Base-by-base conservation (phyloP, 1,140 invertebrate species). In the Neelides sp. region DNA sequence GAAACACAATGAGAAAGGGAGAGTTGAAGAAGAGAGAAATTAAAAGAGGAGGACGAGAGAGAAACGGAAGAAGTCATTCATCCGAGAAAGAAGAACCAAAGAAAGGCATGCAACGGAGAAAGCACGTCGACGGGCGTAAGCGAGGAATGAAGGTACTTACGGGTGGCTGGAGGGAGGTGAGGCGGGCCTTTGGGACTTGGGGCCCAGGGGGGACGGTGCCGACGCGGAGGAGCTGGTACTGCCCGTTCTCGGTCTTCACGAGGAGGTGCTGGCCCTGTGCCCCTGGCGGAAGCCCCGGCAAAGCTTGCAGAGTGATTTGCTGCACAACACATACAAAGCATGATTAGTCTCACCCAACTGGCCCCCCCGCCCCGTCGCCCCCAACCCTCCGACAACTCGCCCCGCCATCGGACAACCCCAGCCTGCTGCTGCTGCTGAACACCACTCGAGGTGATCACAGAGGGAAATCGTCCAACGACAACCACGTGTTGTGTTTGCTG, bases 161-260 rank as follows among this genome's bases (percentile, higher is more conserved):
- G 50, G 44, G 76, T 32, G 73, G 72, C 56, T 77, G 73, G 53
- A 48, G 36, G 44, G 52, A 43, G 78, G 73, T 50, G 24, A 24
- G 40, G 48, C 51, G 51, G 52, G 52, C 37, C 52, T 61, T 49
- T 50, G 52, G 53, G 79, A 73, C 39, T 75, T 70, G 20, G 65
- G 64, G 54, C 75, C 73, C 60, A 68, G 67, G 48, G 75, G 69
- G 44, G 71, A 67, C 35, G 54, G 53, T 51, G 59, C 39, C 83
- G 57, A 91, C 84, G 67, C 85, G 79, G 56, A 95, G 71, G 62
- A 94, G 73, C 69, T 94, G 87, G 70, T 83, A 88, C 65, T 91
- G 85, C 57, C 90, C 91, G 76, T 86, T 91, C 73, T 95, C 90
- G 65, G 89, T 93, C 73, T 93, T 61, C 37, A 61, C 59, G 50